Evolutionary conservation across 2,797 vertebrate genomes (phyloP), one percentile per base, ranked within the genome.

Genomic region (Darevskia nairensis): DNA sequence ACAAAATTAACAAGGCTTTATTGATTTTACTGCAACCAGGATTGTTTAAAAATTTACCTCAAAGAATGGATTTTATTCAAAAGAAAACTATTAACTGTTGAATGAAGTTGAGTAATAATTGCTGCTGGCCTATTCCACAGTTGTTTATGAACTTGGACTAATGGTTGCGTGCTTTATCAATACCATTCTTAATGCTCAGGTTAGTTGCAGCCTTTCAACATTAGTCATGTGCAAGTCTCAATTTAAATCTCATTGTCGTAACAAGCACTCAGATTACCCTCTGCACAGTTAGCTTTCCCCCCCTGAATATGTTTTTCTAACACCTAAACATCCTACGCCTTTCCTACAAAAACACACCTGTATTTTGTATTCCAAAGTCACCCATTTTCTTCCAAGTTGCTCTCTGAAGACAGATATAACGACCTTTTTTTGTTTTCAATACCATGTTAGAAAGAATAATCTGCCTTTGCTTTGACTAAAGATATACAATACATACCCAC

Each of bases 1-100:
- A 10, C 86, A 86, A 89, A 77, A 90, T 84, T 29, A 61, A 13
- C 46, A 61, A 90, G 69, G 59, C 39, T 71, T 15, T 39, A 72
- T 59, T 77, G 80, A 69, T 88, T 88, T 83, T 50, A 69, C 41
- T 55, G 13, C 32, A 50, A 55, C 15, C 77, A 82, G 44, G 59
- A 25, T 23, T 82, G 41, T 10, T 6, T 85, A 78, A 25, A 82
- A 10, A 68, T 5, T 80, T 41, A 32, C 55, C 32, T 21, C 88
- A 91, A 29, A 1, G 39, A 90, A 86, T 75, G 50, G 39, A 2
- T 46, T 83, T 44, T 72, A 90, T 44, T 44, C 76, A 80, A 21
- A 91, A 79, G 77, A 90, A 84, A 3, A 86, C 55, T 44, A 13
- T 66, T 78, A 25, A 17, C 78, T 35, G 39, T 39, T n/a, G 78